Base-by-base conservation (phyloP, 2,888 invertebrate genomes). In the Conops quadrifasciatus region DNA sequence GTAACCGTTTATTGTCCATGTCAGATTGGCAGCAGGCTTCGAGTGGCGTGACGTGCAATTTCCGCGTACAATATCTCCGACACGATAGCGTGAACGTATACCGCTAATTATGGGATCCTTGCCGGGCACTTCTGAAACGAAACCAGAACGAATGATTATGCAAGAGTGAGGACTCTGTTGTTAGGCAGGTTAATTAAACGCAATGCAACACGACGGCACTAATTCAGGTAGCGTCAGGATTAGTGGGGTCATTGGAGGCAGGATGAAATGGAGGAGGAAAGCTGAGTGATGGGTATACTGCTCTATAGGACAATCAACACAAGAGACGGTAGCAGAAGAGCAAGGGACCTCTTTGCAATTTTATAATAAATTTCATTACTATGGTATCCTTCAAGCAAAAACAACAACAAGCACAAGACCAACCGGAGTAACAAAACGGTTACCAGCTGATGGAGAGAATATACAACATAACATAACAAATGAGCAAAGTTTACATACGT, bases 1-100 rank as follows among this genome's bases (percentile, higher is more conserved):
- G 69, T 80, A 78, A 70, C 86, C 87, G 76, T 88, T 88, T 72
- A 88, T 84, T 73, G 84, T 83, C 88, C 88, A 88, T 28, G 88
- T 88, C 70, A 88, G 79, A 80, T 88, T 88, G 16, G 87, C 87
- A 2, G 87, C 87, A 9, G 88, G 88, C 73, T 83, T 83, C 0
- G 88, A 88, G 72, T 85, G 83, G 72, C 84, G 83, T 4, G 87
- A 87, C 19, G 86, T 85, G 75, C 88, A 88, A 77, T 87, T 87
- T 2, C 87, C 88, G 70, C 84, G 84, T 2, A 88, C 79, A 51
- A 80, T 83, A 51, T 88, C 88, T 1, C 87, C 87, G 28, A 84
- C 75, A 26, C 84, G 84, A 77, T 88, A 88, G 67, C 87, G 80
- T 2, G 84, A 79, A 74, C 85, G 87, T 69, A 88, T 79, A 3